These are phyloP conservation scores for Sebastes taczanowskii DNA, from an alignment of 2,797 vertebrate genomes.

Conservation along the genomic window DNA sequence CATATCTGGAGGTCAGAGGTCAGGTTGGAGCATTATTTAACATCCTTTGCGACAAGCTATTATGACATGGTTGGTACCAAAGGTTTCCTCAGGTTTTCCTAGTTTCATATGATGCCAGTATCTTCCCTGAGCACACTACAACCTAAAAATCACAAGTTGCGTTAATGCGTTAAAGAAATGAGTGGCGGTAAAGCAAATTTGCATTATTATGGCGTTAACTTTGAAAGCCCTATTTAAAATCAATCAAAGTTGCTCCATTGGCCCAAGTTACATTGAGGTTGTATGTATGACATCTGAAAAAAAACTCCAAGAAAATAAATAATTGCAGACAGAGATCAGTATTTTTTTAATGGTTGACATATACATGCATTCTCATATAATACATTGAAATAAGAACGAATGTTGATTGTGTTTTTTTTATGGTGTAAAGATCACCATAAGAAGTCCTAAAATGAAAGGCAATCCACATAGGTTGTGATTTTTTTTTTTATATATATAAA, in stretches of 20 bases:
- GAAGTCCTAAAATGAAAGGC: neutral
- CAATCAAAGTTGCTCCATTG: neutral
- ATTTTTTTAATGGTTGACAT: neutral
- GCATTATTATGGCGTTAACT: too few species aligned
- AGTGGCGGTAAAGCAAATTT: too few species aligned
- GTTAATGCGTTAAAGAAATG: too few species aligned
- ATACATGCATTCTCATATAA: neutral
- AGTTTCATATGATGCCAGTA: too few species aligned
- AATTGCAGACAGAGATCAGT: neutral
- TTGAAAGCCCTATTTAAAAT: too few species aligned
- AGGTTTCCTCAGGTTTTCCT: too few species aligned
- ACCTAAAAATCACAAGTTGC: too few species aligned
- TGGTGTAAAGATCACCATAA: neutral
- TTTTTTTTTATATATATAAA: neutral
- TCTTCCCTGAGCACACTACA: too few species aligned
- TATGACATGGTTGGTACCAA: too few species aligned
- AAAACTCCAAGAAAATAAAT: neutral
- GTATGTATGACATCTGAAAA: neutral
- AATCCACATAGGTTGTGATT: neutral
- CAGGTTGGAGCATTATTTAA: too few species aligned
- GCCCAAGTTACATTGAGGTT: neutral
- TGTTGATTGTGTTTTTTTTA: neutral
- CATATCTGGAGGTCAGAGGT: too few species aligned
- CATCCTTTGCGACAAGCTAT: too few species aligned
- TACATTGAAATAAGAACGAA: neutral